Evolutionary conservation across 2,888 invertebrate genomes (phyloP).

Genomic region (Drosophila trichaetosa): DNA sequence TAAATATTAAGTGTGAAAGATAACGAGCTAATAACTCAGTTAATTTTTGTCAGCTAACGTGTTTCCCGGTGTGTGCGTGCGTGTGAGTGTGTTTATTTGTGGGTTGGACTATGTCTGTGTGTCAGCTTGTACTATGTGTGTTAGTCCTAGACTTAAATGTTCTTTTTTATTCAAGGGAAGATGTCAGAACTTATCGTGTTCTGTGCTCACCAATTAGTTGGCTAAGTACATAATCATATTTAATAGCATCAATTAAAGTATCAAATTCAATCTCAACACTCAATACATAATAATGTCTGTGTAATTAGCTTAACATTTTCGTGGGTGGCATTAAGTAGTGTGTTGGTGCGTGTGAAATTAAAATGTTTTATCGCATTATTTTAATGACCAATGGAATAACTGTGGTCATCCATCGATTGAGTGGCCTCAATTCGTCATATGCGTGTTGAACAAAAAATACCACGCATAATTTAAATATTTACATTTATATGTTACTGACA

Average conservation of each 20-base stretch:
- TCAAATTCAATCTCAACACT: constrained; percentile 17
- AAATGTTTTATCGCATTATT: constrained; percentile 34
- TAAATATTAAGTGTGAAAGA: constrained; percentile 75
- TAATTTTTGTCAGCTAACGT: constrained; percentile 45
- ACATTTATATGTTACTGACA: constrained; percentile 27
- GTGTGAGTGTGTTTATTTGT: not conserved
- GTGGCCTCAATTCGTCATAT: constrained; percentile 15
- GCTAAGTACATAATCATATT: constrained; percentile 32
- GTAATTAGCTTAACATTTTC: constrained; percentile 58
- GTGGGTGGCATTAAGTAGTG: constrained; percentile 36
- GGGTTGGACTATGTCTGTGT: not conserved
- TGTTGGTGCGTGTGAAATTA: constrained; percentile 57
- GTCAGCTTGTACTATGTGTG: not conserved
- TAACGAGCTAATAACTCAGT: constrained; percentile 80
- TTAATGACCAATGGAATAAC: constrained; percentile 43
- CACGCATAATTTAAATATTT: constrained; percentile 18
- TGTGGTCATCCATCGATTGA: constrained; percentile 35
- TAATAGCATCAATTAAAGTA: constrained; percentile 56
- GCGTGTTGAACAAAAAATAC: constrained; percentile 41
- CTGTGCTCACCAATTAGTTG: constrained; percentile 28
- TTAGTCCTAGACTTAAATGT: not conserved
- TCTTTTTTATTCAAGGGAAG: not conserved
- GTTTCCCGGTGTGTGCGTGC: constrained; percentile 17
- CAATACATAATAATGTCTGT: constrained; percentile 9
- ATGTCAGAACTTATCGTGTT: not conserved